Evolutionary conservation across 2,888 invertebrate species (phyloP).

Genomic region (Tachina fera): DNA sequence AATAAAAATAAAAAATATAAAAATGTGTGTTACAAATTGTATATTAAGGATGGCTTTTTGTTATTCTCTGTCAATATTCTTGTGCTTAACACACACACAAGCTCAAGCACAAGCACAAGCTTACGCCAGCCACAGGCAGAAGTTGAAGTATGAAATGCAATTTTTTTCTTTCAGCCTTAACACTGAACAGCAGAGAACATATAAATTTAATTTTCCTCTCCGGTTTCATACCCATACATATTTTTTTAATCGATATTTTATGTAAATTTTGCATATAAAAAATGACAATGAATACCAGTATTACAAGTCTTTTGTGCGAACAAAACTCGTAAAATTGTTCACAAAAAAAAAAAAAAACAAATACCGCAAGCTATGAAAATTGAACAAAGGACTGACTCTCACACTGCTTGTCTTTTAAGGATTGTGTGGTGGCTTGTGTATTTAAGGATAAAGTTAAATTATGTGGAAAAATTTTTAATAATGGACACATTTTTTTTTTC

Average conservation of each 20-base stretch:
- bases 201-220: constrained; percentile 44
- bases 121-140: not conserved
- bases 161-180: constrained; percentile 15
- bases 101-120: not conserved
- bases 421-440: not conserved
- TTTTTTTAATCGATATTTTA: constrained; percentile 63
- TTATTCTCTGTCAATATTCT: constrained; percentile 35
- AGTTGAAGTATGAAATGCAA: not conserved
- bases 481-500: not conserved
- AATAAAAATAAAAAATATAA: constrained; percentile 13
- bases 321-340: not conserved
- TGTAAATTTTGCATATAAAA: constrained; percentile 55
- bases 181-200: constrained; percentile 16
- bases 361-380: constrained; percentile 2
- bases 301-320: constrained; percentile 25
- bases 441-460: not conserved
- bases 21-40: constrained; percentile 25
- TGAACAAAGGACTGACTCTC: not conserved
- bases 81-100: not conserved
- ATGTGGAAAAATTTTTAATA: not conserved
- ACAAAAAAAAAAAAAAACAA: constrained; percentile 8
- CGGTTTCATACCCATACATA: not conserved
- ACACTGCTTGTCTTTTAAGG: not conserved
- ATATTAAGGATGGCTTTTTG: constrained; percentile 39
- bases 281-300: constrained; percentile 38